A percentile compares a stretch with the other conserved stretches of the same genome.
phyloP scores from a whole-genome alignment of 2,113 vertebrate genomes.

The Scomber japonicus region DNA sequence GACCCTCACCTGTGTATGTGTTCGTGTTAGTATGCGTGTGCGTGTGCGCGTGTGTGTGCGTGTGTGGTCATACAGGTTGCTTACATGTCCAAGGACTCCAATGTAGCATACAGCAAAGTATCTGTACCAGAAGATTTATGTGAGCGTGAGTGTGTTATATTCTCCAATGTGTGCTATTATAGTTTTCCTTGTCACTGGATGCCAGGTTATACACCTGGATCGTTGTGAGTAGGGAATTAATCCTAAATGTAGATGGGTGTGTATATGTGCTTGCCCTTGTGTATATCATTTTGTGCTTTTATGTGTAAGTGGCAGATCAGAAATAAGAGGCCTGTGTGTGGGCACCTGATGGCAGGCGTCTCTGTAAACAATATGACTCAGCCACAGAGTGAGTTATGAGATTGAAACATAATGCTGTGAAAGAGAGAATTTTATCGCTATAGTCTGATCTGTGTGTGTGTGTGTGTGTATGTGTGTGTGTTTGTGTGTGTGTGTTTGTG shows the following conservation, averaged over 20 bases:
- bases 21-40: slow-evolving; percentile 25
- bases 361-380: slow-evolving; percentile 79
- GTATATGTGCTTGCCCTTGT: slow-evolving; percentile 14
- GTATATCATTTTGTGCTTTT: slow-evolving; percentile 28
- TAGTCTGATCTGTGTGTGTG: slow-evolving; percentile 40
- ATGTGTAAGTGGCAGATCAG: slow-evolving; percentile 46
- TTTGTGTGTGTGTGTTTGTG: no score
- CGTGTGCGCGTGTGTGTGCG: slow-evolving; percentile 8
- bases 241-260: slow-evolving; percentile 18
- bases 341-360: slow-evolving; percentile 52
- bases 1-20: slow-evolving; percentile 41
- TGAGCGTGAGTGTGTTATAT: slow-evolving; percentile 19
- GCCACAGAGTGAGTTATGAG: slow-evolving; percentile 62
- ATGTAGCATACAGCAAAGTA: background rate
- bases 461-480: background rate
- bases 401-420: slow-evolving; percentile 66
- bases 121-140: slow-evolving; percentile 39
- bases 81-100: slow-evolving; percentile 47
- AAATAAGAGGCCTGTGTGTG: slow-evolving; percentile 62
- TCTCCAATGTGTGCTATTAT: slow-evolving; percentile 34
- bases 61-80: background rate
- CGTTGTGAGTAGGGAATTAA: slow-evolving; percentile 17
- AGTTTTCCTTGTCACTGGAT: slow-evolving; percentile 19
- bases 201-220: slow-evolving; percentile 25
- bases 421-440: slow-evolving; percentile 62